Evolutionary conservation across 1,140 invertebrate species (phyloP), one percentile per base, ranked within the genome.

Genomic region (Drosophila orena): DNA sequence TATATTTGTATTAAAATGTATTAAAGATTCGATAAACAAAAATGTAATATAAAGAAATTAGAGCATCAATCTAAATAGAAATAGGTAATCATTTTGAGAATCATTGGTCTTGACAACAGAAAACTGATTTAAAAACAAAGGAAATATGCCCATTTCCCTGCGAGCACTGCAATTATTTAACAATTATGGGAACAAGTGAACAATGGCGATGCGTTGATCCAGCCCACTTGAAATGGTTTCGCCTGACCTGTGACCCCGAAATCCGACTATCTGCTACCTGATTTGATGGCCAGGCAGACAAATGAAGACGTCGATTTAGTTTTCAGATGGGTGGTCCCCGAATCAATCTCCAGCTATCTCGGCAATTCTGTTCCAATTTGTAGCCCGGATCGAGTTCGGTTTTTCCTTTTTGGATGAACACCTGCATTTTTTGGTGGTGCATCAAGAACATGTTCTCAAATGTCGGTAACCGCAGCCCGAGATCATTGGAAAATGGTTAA

Each of bases 401-500:
- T 38, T 34, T n/a, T n/a, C n/a, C n/a, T n/a, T 56, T 38, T 27
- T 11, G 30, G 8, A 14, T 17, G 43, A 20, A 56, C 72, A 75
- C 52, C 72, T 66, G 69, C 43, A 73, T 53, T 20, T 20, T 38
- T 37, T n/a, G 12, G 14, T 24, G 1, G 15, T 46, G 22, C 24
- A 59, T 46, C 24, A 10, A 43, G 35, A 44, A 53, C 10, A 52
- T 68, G 37, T 35, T 72, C 66, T 85, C 73, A 69, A 80, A 85
- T 77, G 71, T 70, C 62, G 58, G 24, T 37, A 62, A 55, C 66
- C 60, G 40, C 50, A 52, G 53, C 10, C 46, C 27, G 43, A 62
- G 70, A 85, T 74, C 81, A 77, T 80, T 81, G 62, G 57, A 42
- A 75, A 71, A 75, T 75, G 46, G 64, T 80, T 85, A 85, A 85